A percentile compares a stretch with the other conserved stretches of the same genome.
Evolutionary conservation across 2,113 vertebrate genomes (phyloP).

Genomic region (Micromys minutus): DNA sequence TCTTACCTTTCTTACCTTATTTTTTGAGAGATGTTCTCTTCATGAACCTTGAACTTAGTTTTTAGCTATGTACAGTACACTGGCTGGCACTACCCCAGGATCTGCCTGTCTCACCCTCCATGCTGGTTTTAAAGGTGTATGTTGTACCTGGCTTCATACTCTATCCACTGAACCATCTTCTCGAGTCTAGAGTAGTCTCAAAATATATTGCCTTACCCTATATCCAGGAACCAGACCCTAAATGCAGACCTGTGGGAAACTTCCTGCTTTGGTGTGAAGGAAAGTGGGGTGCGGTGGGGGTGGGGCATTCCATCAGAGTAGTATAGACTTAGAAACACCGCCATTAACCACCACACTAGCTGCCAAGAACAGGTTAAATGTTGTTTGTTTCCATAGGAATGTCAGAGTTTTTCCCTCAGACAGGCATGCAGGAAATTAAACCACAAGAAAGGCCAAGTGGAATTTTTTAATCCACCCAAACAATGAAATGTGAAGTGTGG

Average conservation of each 20-base stretch:
- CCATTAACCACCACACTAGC: neutral
- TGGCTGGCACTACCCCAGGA: neutral
- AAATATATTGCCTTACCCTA: neutral
- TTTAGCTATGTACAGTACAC: neutral
- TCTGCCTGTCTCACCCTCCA: neutral
- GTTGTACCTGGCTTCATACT: neutral
- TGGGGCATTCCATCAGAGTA: neutral
- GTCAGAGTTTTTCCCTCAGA: conserved; percentile 30
- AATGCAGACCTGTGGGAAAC: neutral
- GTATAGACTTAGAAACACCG: neutral
- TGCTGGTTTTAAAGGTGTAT: neutral
- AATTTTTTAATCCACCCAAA: conserved; percentile 67
- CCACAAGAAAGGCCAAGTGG: conserved; percentile 68
- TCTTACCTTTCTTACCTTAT: neutral
- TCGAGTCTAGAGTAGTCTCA: neutral
- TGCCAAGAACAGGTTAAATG: conserved; percentile 50
- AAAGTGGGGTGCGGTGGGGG: neutral
- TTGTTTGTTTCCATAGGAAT: conserved; percentile 44
- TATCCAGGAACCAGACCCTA: neutral
- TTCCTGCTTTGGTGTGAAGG: neutral
- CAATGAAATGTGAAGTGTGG: conserved; percentile 67
- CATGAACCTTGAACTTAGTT: neutral
- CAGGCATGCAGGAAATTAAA: conserved; percentile 62
- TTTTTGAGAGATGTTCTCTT: neutral
- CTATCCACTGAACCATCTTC: neutral